phyloP scores from a whole-genome alignment of 53 echinoderm and acorn worm genomes.

The Pentamera pediparva region DNA sequence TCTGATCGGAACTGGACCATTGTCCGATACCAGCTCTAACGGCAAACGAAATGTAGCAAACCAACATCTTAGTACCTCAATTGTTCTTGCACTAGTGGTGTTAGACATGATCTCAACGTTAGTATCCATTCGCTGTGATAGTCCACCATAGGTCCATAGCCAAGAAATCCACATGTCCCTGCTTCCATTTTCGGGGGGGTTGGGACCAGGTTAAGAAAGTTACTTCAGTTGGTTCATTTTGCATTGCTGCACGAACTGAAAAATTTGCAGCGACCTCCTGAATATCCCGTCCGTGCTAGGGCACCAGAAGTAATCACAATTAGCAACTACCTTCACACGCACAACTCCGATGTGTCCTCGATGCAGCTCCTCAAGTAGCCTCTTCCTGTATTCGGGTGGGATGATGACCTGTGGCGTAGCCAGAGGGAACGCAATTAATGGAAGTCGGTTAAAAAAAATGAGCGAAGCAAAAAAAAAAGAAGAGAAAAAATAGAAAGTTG shows the following conservation, averaged over 20 bases:
- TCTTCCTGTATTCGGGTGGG: slow-evolving; percentile 22
- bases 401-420: not conserved
- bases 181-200: not conserved
- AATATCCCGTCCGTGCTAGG: slow-evolving; percentile 37
- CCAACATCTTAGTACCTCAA: slow-evolving; percentile 5
- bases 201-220: slow-evolving; percentile 7
- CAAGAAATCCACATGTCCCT: slow-evolving; percentile 24
- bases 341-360: slow-evolving; percentile 43
- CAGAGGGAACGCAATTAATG: too few species aligned
- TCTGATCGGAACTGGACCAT: slow-evolving; percentile 32
- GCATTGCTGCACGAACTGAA: slow-evolving; percentile 31
- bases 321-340: slow-evolving; percentile 41
- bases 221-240: slow-evolving; percentile 5
- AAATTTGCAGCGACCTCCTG: slow-evolving; percentile 19
- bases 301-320: slow-evolving; percentile 44
- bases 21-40: slow-evolving; percentile 33
- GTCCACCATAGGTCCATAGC: slow-evolving; percentile 33
- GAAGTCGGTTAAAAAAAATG: too few species aligned
- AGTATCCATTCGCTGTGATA: slow-evolving; percentile 37
- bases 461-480: too few species aligned
- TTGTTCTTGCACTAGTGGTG: not conserved
- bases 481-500: too few species aligned
- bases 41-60: slow-evolving; percentile 47
- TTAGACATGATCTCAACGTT: slow-evolving; percentile 7
- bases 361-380: slow-evolving; percentile 36